Base-by-base conservation (phyloP, 2,113 vertebrate genomes). In the Xiphophorus maculatus region DNA sequence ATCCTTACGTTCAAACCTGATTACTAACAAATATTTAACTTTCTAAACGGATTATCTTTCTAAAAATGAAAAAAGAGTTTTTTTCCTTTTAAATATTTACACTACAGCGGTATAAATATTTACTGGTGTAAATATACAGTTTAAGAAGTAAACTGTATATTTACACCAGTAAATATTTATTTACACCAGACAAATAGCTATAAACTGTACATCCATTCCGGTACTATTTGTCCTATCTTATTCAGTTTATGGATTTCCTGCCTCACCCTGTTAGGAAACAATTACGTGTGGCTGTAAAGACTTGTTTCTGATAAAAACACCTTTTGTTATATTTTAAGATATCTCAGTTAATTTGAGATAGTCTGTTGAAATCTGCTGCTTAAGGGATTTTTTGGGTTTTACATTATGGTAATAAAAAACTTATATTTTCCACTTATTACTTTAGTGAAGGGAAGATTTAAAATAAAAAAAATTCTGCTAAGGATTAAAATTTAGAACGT, bases 181-280 rank as follows among this genome's bases (percentile, higher is more conserved):
- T 28, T 30, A 30, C 30, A 30, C 30, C 30, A 30, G 66, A 73
- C 19, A 35, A 42, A 35, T 22, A 5, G n/a, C 25, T 2, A 14
- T 58, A 22, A 7, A 3, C 51, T 65, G 25, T 7, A 25, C 5
- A 13, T 0, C 0, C 63, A 32, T 28, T 19, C 5, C 48, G 37
- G 66, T 42, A 4, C 4, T 0, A 8, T 28, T 28, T 28, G 32
- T 19, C 73, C 54, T 70, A 77, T 74, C 51, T 63, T 29, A 33
- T 33, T 2, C 29, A 2, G 33, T 48, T 76, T 72, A 79, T 54
- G 28, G 51, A 58, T 19, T 1, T 63, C 54, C 33, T 4, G 29
- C 35, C 71, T 74, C 71, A 30, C 86, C 66, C 81, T 67, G 77
- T 69, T 65, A 22, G 54, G 28, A n/a, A 1, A n/a, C 22, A 37